Conservation (phyloP, 1,140 invertebrate genomes). For the Leptonema lineaticorne region DNA sequence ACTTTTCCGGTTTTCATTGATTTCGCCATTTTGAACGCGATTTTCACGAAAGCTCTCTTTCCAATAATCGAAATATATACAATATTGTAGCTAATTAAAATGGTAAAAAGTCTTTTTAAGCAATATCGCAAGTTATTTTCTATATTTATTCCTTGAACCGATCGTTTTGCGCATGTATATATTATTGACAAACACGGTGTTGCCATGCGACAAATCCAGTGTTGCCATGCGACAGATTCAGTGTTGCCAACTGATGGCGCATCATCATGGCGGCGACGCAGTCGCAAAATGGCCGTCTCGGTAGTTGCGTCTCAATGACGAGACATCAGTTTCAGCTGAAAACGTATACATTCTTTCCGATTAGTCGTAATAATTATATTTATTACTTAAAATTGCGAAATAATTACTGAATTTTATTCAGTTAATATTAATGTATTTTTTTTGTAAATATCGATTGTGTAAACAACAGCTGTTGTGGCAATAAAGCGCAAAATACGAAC, state of each 20-base stretch:
- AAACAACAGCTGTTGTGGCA: background rate
- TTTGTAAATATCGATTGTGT: background rate
- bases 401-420: background rate
- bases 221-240: background rate
- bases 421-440: background rate
- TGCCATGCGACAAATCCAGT: background rate
- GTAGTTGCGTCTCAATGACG: background rate
- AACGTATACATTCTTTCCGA: background rate
- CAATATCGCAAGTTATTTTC: too few species aligned
- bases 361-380: background rate
- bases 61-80: too few species aligned
- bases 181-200: background rate
- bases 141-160: too few species aligned
- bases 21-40: background rate
- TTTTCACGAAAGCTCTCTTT: too few species aligned
- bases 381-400: background rate
- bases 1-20: background rate
- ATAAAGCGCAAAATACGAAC: too few species aligned
- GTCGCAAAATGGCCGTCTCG: background rate
- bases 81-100: too few species aligned
- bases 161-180: background rate
- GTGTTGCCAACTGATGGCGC: too few species aligned
- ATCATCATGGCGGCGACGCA: background rate
- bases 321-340: background rate
- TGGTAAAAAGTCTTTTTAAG: too few species aligned